Evolutionary conservation across 2,888 invertebrate genomes (phyloP), one percentile per base, ranked within the genome.

Genomic region (Brachylomia viminalis): DNA sequence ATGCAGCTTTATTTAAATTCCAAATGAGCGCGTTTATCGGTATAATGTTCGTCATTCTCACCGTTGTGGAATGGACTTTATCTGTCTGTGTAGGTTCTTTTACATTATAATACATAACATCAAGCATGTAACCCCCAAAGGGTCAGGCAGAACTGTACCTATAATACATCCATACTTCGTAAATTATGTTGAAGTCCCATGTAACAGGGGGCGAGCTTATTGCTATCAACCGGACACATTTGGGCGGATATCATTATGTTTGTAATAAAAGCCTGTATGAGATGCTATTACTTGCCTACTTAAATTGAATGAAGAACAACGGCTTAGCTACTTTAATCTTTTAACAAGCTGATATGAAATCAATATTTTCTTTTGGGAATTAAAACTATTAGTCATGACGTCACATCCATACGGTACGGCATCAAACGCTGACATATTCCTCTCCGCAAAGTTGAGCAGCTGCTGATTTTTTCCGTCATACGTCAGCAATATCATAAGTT

Each of bases 401-500:
- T 69, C 38, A 45, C 30, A 33, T 6, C 11, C 13, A 15, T 11
- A 38, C 11, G 5, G 11, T 20, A 79, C 23, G 27, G 49, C 17
- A 71, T 68, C 54, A 58, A 42, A 54, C 30, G 33, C 67, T 61
- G 62, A 33, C 33, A 72, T 45, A 20, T 69, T 67, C 33, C 30
- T 72, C 62, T n/a, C 30, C 58, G 8, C 64, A 61, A 67, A 77
- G 42, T 62, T 58, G n/a, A 68, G 47, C 10, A 68, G n/a, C 56
- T 66, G 33, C 64, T 61, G 71, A 77, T 82, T 85, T 76, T 83
- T 82, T 69, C 61, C 38, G 33, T 59, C 65, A 59, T 33, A 65
- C 58, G 77, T 70, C 80, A 69, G 85, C 64, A 72, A 75, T 79
- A 84, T 87, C 82, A 67, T 73, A 76, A 77, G 73, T 75, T 79